A percentile compares a stretch with the other conserved stretches of the same genome.
Conservation (phyloP, 1,140 invertebrate genomes). For the Spodoptera litura region DNA sequence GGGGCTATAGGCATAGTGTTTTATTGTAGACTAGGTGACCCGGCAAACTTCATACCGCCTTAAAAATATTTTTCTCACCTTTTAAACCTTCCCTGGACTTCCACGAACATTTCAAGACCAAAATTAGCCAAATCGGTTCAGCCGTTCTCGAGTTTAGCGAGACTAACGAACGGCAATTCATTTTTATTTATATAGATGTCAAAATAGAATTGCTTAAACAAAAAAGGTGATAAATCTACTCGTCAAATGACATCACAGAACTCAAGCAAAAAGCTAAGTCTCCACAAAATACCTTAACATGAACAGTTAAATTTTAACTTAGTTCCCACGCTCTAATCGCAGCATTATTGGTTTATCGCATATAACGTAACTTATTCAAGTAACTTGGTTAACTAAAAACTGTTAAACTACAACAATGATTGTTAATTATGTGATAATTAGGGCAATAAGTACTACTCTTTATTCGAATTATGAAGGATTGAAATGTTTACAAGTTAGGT, state of each 20-base stretch:
- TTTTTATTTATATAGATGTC: too few relatives aligned
- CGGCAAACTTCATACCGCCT: too few relatives aligned
- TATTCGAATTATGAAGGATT: background rate
- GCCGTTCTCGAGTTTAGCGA: too few relatives aligned
- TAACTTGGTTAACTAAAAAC: constrained; percentile 22
- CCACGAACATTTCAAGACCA: too few relatives aligned
- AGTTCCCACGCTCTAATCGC: constrained; percentile 5
- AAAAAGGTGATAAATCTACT: too few relatives aligned
- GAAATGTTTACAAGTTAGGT: background rate
- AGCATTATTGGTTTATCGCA: background rate
- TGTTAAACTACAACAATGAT: background rate
- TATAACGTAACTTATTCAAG: constrained; percentile 17
- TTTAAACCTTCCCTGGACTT: too few relatives aligned
- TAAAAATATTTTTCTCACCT: too few relatives aligned
- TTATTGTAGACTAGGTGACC: too few relatives aligned
- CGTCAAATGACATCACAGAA: background rate
- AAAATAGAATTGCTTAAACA: too few relatives aligned
- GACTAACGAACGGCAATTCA: too few relatives aligned
- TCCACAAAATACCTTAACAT: background rate
- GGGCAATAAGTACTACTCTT: background rate
- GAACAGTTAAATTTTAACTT: background rate
- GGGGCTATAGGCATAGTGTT: too few relatives aligned
- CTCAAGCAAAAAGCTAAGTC: background rate
- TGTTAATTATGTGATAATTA: constrained; percentile 25
- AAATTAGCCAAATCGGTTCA: too few relatives aligned